Evolutionary conservation across 2,797 vertebrate genomes (phyloP).

Genomic region (Busarellus nigricollis): DNA sequence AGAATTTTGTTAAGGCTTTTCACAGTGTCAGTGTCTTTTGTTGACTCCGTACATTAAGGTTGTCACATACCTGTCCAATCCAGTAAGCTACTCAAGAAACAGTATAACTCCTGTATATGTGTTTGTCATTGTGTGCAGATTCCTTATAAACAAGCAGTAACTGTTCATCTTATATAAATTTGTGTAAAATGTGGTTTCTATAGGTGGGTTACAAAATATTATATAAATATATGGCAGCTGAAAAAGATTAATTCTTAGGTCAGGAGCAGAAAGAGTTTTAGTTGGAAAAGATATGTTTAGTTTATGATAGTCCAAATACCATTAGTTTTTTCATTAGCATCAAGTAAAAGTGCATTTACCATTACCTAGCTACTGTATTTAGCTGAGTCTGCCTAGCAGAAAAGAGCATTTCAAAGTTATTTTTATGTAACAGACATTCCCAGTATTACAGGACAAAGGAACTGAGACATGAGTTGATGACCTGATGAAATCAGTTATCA

Average conservation of each 20-base stretch:
- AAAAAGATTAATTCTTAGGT: neutral
- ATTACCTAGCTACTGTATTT: neutral
- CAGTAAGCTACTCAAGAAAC: neutral
- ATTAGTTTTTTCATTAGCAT: neutral
- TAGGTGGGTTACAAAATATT: neutral
- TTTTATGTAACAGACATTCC: neutral
- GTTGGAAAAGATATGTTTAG: neutral
- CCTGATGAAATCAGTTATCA: neutral
- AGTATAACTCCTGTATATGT: neutral
- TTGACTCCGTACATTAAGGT: neutral
- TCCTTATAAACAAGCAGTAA: neutral
- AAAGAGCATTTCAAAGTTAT: neutral
- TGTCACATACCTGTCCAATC: neutral
- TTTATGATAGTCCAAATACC: neutral
- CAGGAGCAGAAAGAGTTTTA: neutral
- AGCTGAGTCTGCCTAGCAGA: neutral
- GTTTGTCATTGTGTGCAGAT: neutral
- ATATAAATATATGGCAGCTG: neutral
- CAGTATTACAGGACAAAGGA: neutral
- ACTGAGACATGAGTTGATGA: neutral
- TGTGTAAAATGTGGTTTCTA: neutral
- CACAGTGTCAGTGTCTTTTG: neutral
- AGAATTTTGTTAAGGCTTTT: neutral
- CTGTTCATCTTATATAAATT: neutral
- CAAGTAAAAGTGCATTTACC: neutral